phyloP scores from a whole-genome alignment of 2,797 vertebrate genomes.

The Falco cherrug region DNA sequence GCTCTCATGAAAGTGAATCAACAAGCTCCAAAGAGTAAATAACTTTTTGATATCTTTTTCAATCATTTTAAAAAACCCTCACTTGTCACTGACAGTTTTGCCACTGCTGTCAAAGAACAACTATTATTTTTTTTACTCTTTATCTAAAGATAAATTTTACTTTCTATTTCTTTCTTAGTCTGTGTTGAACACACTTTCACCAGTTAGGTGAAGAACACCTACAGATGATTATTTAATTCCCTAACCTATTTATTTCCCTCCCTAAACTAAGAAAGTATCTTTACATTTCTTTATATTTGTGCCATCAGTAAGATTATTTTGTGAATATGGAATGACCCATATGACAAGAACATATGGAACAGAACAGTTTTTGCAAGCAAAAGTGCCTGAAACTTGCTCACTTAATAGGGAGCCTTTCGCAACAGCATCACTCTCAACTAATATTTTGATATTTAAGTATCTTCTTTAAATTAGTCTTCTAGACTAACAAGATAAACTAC shows the following conservation, averaged over 20 bases:
- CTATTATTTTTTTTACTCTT: not conserved
- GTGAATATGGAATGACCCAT: not conserved
- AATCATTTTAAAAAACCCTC: not conserved
- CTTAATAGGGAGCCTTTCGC: not conserved
- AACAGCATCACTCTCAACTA: not conserved
- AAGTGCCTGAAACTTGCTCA: not conserved
- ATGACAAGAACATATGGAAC: not conserved
- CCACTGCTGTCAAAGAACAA: not conserved
- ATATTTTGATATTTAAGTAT: not conserved
- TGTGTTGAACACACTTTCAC: not conserved
- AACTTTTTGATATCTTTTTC: slow-evolving; percentile 21
- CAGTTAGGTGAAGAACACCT: not conserved
- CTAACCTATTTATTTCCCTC: not conserved
- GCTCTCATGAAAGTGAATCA: slow-evolving; percentile 5
- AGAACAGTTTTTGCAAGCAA: not conserved
- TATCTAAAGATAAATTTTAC: not conserved
- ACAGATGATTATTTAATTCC: not conserved
- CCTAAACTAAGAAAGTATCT: not conserved
- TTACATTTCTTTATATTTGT: not conserved
- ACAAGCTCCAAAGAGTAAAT: not conserved
- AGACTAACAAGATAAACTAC: not conserved
- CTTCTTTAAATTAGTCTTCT: not conserved
- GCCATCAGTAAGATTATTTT: not conserved
- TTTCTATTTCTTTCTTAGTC: not conserved
- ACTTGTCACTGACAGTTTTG: not conserved